A percentile compares a stretch with the other conserved stretches of the same genome.
Evolutionary conservation across 2,797 vertebrate genomes (phyloP).

Genomic region (Arremon brunneinucha): DNA sequence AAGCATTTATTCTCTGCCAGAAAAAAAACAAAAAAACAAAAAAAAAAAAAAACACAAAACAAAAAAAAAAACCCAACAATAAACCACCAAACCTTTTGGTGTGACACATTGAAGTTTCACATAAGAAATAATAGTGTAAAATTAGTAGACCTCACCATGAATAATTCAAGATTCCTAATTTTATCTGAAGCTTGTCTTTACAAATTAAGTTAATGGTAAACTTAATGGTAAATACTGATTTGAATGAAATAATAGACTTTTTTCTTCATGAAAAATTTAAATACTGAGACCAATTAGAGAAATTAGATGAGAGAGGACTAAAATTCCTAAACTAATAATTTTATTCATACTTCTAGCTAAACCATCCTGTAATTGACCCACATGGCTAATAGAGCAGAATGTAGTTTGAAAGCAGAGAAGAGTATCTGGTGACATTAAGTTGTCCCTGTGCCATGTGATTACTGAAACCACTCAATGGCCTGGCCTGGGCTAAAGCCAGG

Average conservation of each 20-base stretch:
- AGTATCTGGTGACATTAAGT: background rate
- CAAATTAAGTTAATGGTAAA: conserved; percentile 21
- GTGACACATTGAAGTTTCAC: background rate
- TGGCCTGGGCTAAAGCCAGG: background rate
- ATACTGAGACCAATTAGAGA: background rate
- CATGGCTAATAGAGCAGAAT: background rate
- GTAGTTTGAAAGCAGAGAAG: background rate
- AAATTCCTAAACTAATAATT: background rate
- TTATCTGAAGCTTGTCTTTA: conserved; percentile 16
- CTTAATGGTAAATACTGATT: conserved; percentile 27
- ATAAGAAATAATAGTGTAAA: background rate
- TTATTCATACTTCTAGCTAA: background rate
- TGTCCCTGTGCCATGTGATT: background rate
- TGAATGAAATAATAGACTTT: background rate
- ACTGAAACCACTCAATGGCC: background rate
- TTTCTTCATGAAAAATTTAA: background rate
- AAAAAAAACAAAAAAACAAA: background rate
- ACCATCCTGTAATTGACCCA: background rate
- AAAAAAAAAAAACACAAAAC: too few species aligned
- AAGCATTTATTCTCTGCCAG: conserved; percentile 24
- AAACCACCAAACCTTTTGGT: background rate
- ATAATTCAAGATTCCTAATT: conserved; percentile 47
- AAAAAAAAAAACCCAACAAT: background rate
- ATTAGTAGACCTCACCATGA: background rate
- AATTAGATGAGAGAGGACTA: background rate